These are phyloP conservation scores for Seriola quinqueradiata DNA, from an alignment of 2,113 vertebrate species.

Conservation along the genomic window DNA sequence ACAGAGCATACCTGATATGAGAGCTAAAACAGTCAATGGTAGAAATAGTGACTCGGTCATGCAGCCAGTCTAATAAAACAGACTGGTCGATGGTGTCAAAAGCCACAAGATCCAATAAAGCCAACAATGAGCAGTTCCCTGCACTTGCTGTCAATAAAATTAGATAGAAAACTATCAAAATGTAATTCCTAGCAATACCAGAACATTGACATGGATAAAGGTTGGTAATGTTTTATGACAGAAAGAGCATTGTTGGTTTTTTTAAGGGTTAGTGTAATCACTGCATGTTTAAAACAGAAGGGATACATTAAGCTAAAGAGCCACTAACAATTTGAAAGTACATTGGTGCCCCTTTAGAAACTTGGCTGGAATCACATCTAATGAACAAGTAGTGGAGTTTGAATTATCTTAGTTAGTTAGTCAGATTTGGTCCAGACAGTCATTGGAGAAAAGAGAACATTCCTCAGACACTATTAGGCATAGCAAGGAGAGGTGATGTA, in stretches of 20 bases:
- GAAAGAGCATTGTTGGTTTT: not conserved
- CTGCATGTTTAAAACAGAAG: not conserved
- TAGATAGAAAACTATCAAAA: not conserved
- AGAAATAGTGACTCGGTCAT: too few relatives aligned
- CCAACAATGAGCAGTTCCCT: too few relatives aligned
- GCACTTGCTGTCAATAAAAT: not conserved
- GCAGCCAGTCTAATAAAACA: not conserved
- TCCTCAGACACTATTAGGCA: not conserved
- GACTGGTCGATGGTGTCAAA: too few relatives aligned
- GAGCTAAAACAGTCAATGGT: too few relatives aligned
- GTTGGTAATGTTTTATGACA: not conserved
- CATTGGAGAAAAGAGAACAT: not conserved
- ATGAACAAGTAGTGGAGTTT: not conserved
- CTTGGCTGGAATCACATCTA: not conserved
- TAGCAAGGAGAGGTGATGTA: not conserved
- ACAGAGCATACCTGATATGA: too few relatives aligned
- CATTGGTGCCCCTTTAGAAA: not conserved
- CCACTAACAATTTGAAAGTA: not conserved
- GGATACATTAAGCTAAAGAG: not conserved
- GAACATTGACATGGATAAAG: not conserved
- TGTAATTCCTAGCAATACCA: not conserved
- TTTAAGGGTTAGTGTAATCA: not conserved
- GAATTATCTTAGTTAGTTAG: constrained; percentile 3
- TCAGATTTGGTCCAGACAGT: not conserved
- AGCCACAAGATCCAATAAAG: too few relatives aligned